Base-by-base conservation (phyloP, 1,140 invertebrate genomes). In the Tetragonula clypearis region DNA sequence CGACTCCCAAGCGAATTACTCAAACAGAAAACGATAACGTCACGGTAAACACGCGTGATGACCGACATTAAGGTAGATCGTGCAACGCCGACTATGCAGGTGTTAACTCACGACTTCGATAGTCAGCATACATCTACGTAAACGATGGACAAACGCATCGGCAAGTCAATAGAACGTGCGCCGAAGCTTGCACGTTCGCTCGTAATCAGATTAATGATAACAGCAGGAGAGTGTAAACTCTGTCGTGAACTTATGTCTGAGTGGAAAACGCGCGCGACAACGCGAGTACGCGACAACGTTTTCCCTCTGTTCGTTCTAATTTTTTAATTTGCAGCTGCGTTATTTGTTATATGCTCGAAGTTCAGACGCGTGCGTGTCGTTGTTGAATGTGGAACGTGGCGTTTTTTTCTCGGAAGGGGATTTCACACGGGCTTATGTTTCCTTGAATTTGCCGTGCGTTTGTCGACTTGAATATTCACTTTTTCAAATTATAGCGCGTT, bases 1-100 rank as follows among this genome's bases (percentile, higher is more conserved):
- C n/a, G 65, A 79, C 26, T 73, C 53, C 53, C 55, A 49, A 35
- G 35, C 26, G 8, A 82, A 83, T 86, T 86, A 86, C 66, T 87
- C 74, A 69, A 85, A 87, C 58, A 83, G 71, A 74, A 81, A 88
- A 81, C 62, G 87, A 88, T 83, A 88, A 85, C 56, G 65, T 56
- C 26, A 55, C 53, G 66, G 53, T 80, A 78, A 88, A 85, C 68
- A 68, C 68, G 84, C 72, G 58, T 66, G 73, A 62, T 58, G 41
- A 77, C 76, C 69, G 41, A 77, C 76, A 75, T 89, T 80, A 82
- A 76, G 83, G 83, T 65, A 8, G 55, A 53, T 35, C 49, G 78
- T 55, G 66, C 4, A n/a, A 23, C 26, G 75, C 17, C 53, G 30
- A 77, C 66, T 30, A 41, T 15, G 66, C 71, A 53, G 55, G 35